Base-by-base conservation (phyloP, 1,140 invertebrate genomes). In the Schmidtea mediterranea region DNA sequence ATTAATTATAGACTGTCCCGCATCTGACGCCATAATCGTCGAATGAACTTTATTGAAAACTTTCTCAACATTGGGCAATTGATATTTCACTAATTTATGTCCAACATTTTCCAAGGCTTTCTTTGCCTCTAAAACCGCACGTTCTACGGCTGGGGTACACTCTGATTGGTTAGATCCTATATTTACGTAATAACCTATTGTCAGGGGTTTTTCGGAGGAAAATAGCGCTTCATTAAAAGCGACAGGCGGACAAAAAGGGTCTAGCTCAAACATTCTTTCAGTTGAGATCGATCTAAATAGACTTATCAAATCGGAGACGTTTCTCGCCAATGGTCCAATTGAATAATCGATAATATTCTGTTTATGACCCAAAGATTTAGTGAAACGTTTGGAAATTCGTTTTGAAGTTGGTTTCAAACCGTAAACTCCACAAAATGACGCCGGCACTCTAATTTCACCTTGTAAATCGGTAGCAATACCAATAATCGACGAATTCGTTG, bases 251-350 rank as follows among this genome's bases (percentile, higher is more conserved):
- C 10, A 13, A 2, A 24, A 2, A 8, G 21, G 12, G 18, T 45
- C 43, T 5, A 19, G 15, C 10, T 45, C 19, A 45, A 45, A 45
- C 19, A 45, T 19, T 2, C 21, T 3, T 5, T 21, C 43, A 45
- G 8, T 19, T 5, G 22, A 21, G n/a, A 45, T 19, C 6, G 43
- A 15, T 21, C 18, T 21, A 24, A 45, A 45, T 15, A 45, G 21
- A 24, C 21, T 45, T 2, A 21, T 24, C 13, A 47, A 36, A 36
- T 47, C 46, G 13, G 32, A 24, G 1, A 19, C 15, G 36, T 21
- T 16, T 19, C 23, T 26, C n/a, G 26, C 36, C 32, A 47, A 15
- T 47, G 46, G 46, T n/a, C 46, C 46, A 19, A 45, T 45, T 9
- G 21, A 15, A 24, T 18, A 9, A 2, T 21, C 10, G n/a, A 45